These are phyloP conservation scores for Temnothorax ravouxi DNA, from an alignment of 2,888 invertebrate genomes.

Conservation along the genomic window DNA sequence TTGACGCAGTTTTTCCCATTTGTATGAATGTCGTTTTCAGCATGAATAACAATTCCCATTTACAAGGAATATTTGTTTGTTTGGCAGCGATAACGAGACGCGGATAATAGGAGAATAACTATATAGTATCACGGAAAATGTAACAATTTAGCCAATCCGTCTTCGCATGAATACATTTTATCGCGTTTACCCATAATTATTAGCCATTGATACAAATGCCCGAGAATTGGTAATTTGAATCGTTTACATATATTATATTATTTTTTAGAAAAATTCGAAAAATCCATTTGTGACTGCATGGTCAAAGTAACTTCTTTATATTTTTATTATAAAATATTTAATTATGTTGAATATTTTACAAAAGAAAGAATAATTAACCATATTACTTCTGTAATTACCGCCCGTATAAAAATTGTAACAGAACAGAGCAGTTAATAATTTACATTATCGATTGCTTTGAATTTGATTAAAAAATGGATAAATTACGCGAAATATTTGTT, in stretches of 20 bases:
- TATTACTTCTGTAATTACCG: neutral
- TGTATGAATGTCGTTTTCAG: slow-evolving; percentile 42
- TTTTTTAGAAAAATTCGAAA: neutral
- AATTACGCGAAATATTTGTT: slow-evolving; percentile 8
- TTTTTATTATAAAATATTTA: slow-evolving; percentile 4
- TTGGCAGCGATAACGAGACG: slow-evolving; percentile 43
- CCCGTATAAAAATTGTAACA: neutral
- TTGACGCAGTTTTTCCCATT: slow-evolving; percentile 43
- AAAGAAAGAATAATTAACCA: neutral
- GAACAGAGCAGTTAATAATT: neutral
- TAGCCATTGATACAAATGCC: slow-evolving; percentile 11
- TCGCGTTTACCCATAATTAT: slow-evolving; percentile 32
- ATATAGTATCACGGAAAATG: slow-evolving; percentile 39
- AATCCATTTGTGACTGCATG: neutral
- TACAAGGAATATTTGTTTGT: slow-evolving; percentile 40
- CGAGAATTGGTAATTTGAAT: slow-evolving; percentile 10
- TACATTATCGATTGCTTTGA: neutral
- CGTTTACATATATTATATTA: neutral
- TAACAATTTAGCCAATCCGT: slow-evolving; percentile 47
- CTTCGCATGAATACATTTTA: slow-evolving; percentile 37
- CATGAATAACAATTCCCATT: slow-evolving; percentile 49
- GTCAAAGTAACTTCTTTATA: neutral
- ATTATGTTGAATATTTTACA: neutral
- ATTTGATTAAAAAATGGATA: slow-evolving; percentile 23
- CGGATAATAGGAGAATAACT: slow-evolving; percentile 49